Conservation (phyloP, 92 coral and sea anemone species). For the Chrysogorgia sp. region DNA sequence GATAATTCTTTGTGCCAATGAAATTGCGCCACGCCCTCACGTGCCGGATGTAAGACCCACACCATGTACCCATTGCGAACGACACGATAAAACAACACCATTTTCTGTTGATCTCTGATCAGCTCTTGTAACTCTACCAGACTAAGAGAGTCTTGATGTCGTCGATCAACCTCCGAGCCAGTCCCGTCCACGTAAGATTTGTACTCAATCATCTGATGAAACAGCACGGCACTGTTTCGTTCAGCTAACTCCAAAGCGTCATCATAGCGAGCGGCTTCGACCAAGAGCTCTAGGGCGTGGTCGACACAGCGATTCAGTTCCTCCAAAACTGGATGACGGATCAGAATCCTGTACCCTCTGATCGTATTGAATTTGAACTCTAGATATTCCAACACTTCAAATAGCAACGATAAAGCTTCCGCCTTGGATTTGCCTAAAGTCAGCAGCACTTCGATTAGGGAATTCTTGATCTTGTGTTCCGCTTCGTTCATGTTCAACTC, state of each 20-base stretch:
- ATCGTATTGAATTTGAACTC: constrained; percentile 20
- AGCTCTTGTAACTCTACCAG: neutral
- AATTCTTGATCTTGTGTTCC: neutral
- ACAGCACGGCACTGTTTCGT: neutral
- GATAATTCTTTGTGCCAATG: constrained; percentile 18
- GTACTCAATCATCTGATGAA: constrained; percentile 20
- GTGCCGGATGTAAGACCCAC: constrained; percentile 3
- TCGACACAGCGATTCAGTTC: constrained; percentile 24
- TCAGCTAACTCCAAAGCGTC: constrained; percentile 30
- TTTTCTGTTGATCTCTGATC: neutral
- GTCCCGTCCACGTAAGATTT: constrained; percentile 25
- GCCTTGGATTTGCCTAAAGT: neutral
- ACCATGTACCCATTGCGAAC: constrained; percentile 34
- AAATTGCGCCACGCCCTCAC: constrained; percentile 22
- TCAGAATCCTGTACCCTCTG: constrained; percentile 13
- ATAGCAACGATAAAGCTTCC: constrained; percentile 20
- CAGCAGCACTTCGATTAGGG: neutral
- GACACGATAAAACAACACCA: constrained; percentile 33
- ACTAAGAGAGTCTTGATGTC: neutral
- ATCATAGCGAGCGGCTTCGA: constrained; percentile 5
- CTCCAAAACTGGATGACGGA: constrained; percentile 21
- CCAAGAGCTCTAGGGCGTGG: constrained; percentile 6
- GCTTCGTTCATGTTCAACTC: neutral
- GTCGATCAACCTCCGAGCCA: neutral
- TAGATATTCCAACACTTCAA: constrained; percentile 7